Percentiles rank a stretch among this genome's conserved stretches.
phyloP scores from a whole-genome alignment of 2,797 vertebrate genomes.

The Acropternis orthonyx region DNA sequence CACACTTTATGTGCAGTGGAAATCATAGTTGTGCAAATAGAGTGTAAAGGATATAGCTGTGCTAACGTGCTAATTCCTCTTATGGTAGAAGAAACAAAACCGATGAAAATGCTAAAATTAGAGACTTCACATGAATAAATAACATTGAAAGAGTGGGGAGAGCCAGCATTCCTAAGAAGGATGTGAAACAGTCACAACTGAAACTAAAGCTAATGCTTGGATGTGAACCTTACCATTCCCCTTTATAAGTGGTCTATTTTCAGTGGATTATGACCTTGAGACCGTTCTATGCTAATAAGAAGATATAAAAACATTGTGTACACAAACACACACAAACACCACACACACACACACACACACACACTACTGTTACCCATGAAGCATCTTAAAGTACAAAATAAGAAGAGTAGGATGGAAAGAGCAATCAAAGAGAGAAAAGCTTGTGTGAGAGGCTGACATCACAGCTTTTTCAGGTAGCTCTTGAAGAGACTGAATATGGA shows the following conservation, averaged over 20 bases:
- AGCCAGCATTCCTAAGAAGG: background rate
- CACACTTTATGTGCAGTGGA: background rate
- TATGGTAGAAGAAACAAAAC: background rate
- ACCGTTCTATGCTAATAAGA: background rate
- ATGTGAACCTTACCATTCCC: background rate
- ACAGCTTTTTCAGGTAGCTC: constrained; percentile 37
- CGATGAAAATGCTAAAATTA: background rate
- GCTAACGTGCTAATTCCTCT: background rate
- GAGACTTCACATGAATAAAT: background rate
- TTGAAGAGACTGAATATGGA: constrained; percentile 29
- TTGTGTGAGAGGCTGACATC: constrained; percentile 13
- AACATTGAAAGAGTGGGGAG: background rate
- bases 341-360: background rate
- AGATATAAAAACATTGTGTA: background rate
- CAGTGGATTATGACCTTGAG: background rate
- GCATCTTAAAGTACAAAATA: background rate
- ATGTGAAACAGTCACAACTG: background rate
- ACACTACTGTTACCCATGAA: background rate
- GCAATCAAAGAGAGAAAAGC: background rate
- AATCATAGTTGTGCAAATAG: background rate
- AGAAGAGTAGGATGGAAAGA: background rate
- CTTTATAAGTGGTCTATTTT: background rate
- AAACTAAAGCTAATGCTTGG: background rate
- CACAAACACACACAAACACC: background rate
- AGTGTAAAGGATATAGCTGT: background rate